Base-by-base conservation (phyloP, 2,888 invertebrate species). In the Drosophila leonis region DNA sequence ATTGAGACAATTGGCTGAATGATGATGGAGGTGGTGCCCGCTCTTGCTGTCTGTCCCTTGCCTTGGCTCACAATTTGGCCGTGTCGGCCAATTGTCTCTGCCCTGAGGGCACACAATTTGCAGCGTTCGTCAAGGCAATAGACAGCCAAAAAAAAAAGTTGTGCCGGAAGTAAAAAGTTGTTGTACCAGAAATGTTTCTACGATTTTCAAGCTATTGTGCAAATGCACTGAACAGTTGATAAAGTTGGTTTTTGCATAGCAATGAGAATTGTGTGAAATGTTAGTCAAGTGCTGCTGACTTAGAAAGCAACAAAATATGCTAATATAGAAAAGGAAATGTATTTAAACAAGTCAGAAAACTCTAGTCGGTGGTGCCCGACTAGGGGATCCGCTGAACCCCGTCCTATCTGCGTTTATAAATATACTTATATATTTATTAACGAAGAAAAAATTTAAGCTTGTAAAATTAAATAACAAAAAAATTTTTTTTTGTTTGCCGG, bases 1-100 rank as follows among this genome's bases (percentile, higher is more conserved):
- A 85, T 80, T 72, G 83, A 88, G 75, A 82, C 86, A 88, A 83
- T 88, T 85, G 86, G 59, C 70, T 70, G 57, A 65, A 56, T 57
- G 55, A 52, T n/a, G n/a, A n/a, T n/a, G n/a, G n/a, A n/a, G n/a
- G n/a, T 49, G 77, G 64, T 63, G 62, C 65, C 55, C 13, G 48
- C 27, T 10, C 12, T 7, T 24, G 20, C 13, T 24, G 37, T n/a
- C 20, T 27, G 33, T 15, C 37, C 9, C n/a, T 48, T 18, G 51
- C 33, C 27, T 7, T 29, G 27, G 3, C 54, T n/a, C 52, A 4
- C 68, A 44, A 37, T 44, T 56, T 41, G 44, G 29, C 24, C 24
- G 24, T 24, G 24, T 24, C 24, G 24, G 24, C 82, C 84, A 83
- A 86, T 76, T 82, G 83, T 78, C 72, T 67, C 54, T 65, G 60